Percentiles rank a stretch among this genome's conserved stretches.
Evolutionary conservation across 64 coral and sea anemone genomes (phyloP).

Genomic region (Montipora sp.): DNA sequence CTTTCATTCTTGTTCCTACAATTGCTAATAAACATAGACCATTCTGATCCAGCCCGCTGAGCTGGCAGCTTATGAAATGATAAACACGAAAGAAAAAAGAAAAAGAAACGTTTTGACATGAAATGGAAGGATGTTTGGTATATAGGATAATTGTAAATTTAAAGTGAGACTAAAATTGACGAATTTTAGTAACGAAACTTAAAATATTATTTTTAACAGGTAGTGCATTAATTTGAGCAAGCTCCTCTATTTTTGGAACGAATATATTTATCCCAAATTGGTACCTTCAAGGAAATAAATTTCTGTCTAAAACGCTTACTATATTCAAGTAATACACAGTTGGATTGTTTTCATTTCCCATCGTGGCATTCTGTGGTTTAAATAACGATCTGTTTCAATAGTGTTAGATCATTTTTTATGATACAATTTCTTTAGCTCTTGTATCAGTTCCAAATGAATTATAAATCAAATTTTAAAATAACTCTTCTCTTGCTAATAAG

Average conservation of each 20-base stretch:
- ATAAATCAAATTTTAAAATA: neutral
- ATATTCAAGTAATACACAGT: neutral
- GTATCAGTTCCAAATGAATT: neutral
- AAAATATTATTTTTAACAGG: no score
- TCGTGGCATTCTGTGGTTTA: conserved; percentile 13
- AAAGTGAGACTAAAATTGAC: neutral
- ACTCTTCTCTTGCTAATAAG: neutral
- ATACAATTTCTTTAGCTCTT: neutral
- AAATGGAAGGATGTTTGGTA: neutral
- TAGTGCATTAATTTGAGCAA: neutral
- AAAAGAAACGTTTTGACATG: no score
- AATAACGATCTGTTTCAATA: conserved; percentile 5
- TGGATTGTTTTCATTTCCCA: conserved; percentile 20
- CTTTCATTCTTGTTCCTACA: neutral
- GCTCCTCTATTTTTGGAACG: neutral
- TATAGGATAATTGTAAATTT: neutral
- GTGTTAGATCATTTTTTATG: neutral
- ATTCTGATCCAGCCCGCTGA: neutral
- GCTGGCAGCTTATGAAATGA: neutral
- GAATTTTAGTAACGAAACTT: no score
- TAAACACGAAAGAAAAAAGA: no score
- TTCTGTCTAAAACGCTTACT: no score
- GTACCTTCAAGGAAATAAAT: no score
- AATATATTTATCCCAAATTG: neutral
- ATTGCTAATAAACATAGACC: neutral